Percentiles rank a stretch among this genome's conserved stretches.
Conservation (phyloP, 2,113 vertebrate species). For the Brachyistius frenatus region DNA sequence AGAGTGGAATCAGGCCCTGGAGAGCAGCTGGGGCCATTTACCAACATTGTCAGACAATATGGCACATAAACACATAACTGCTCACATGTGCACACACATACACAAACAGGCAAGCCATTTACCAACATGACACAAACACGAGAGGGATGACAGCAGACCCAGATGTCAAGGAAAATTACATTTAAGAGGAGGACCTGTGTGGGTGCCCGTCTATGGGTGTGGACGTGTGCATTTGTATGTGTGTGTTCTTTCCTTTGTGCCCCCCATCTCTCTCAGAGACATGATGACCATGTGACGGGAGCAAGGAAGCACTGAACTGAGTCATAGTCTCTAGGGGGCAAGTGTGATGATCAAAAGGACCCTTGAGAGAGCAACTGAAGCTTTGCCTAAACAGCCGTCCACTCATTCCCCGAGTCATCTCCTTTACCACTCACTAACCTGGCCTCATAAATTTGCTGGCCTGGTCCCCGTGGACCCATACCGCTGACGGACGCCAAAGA, state of each 20-base stretch:
- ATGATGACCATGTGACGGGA: constrained; percentile 61
- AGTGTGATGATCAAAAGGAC: constrained; percentile 66
- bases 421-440: constrained; percentile 51
- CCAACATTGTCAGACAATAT: constrained; percentile 68
- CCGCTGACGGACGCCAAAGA: constrained; percentile 33
- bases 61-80: constrained; percentile 59
- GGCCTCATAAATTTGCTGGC: constrained; percentile 58
- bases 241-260: constrained; percentile 2
- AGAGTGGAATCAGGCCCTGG: constrained; percentile 47
- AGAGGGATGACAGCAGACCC: constrained; percentile 59
- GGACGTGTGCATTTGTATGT: background rate
- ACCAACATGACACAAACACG: constrained; percentile 46
- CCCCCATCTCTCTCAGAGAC: constrained; percentile 50
- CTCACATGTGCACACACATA: constrained; percentile 48
- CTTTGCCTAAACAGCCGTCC: constrained; percentile 58
- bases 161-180: constrained; percentile 72
- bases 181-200: constrained; percentile 12
- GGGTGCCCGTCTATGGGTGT: background rate
- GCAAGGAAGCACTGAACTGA: constrained; percentile 63
- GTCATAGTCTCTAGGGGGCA: constrained; percentile 53
- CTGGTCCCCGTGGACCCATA: constrained; percentile 37
- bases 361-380: constrained; percentile 53
- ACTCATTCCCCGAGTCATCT: constrained; percentile 56
- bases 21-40: constrained; percentile 55
- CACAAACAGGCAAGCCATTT: constrained; percentile 46